Base-by-base conservation (phyloP, 2,113 vertebrate genomes). In the Corvus hawaiiensis region DNA sequence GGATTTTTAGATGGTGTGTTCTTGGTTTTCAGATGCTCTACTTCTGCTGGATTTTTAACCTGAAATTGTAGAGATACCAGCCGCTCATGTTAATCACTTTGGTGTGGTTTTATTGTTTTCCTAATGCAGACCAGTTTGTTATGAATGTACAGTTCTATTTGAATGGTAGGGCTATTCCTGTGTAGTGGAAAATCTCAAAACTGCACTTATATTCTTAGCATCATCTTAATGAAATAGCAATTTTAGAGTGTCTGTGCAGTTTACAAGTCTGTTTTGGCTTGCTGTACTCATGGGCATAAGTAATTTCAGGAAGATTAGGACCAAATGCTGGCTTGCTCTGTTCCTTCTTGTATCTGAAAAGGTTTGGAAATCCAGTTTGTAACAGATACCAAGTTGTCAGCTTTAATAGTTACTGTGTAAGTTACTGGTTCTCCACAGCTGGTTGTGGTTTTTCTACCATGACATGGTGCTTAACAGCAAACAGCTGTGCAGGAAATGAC, bases 401-500 rank as follows among this genome's bases (percentile, higher is more conserved):
- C 92, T 94, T 89, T 91, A 94, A 69, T 67, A 83, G 74, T 75
- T 73, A 69, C 73, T n/a, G 21, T 66, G 79, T 68, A 91, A 80
- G 75, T 96, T 89, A 51, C 88, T 91, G 63, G 79, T 71, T 73
- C 20, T 71, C 35, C 67, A 26, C 92, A 93, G 89, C 91, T 87
- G 90, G 91, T 79, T 71, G 73, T 90, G 87, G 89, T 96, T 95
- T 97, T 81, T 96, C 87, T 96, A 23, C 96, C 77, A 91, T 96
- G 92, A 91, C 94, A 81, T n/a, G 12, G 17, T 18, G 13, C 78
- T 71, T 97, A 89, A 96, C 92, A 93, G 78, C 84, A 87, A 96
- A 91, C 95, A 92, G 90, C 55, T 89, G 97, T 95, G 64, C 94
- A 97, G 97, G 97, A 98, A 97, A 97, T 98, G 96, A 81, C 96